phyloP scores from a whole-genome alignment of 1,140 invertebrate genomes.

The Drosophila pectinifera region DNA sequence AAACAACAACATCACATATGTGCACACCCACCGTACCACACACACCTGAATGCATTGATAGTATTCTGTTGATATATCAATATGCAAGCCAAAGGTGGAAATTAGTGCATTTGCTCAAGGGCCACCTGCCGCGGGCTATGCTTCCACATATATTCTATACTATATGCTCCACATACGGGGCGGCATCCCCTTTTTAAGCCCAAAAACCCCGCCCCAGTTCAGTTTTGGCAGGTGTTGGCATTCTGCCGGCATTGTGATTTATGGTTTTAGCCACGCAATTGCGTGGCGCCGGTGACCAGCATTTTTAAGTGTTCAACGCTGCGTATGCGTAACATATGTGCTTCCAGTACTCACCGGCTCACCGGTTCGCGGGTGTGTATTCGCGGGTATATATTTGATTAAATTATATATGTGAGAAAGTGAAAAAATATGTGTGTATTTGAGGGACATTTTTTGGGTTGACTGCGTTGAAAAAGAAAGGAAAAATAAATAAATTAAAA shows the following conservation, averaged over 20 bases:
- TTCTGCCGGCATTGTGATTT: constrained; percentile 58
- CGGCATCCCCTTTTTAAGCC: constrained; percentile 13
- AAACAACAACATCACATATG: constrained; percentile 33
- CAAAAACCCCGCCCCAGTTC: constrained; percentile 8
- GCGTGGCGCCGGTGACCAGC: constrained; percentile 46
- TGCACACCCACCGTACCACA: constrained; percentile 5
- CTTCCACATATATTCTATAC: not conserved
- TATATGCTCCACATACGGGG: constrained; percentile 6
- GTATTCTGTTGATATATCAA: constrained; percentile 67
- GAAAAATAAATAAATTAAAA: not conserved
- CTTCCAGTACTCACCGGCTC: constrained; percentile 11
- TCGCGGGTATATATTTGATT: constrained; percentile 35
- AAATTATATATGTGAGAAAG: constrained; percentile 46
- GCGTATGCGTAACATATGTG: constrained; percentile 65
- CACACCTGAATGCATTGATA: constrained; percentile 34
- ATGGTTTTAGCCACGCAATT: constrained; percentile 53
- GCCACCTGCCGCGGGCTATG: constrained; percentile 1
- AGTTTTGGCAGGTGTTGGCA: constrained; percentile 44
- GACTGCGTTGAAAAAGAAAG: not conserved
- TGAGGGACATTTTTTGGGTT: not conserved
- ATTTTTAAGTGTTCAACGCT: constrained; percentile 54
- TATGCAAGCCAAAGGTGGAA: constrained; percentile 47
- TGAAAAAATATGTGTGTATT: constrained; percentile 8
- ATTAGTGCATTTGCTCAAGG: constrained; percentile 61
- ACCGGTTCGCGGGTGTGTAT: constrained; percentile 3